A percentile compares a stretch with the other conserved stretches of the same genome.
Conservation (phyloP, 2,888 invertebrate species). For the Drosophila mulleri region DNA sequence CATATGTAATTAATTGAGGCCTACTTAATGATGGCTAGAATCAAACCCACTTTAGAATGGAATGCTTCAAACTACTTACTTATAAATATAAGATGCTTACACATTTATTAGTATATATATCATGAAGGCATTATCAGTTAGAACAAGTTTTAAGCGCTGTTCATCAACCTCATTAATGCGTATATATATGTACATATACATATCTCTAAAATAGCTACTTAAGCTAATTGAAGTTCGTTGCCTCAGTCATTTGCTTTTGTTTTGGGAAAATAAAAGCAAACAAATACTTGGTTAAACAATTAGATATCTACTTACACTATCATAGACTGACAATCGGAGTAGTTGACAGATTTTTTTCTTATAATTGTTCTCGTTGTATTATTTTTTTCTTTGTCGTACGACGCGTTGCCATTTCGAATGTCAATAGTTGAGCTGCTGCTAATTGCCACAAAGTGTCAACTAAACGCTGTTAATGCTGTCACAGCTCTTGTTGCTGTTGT, state of each 20-base stretch:
- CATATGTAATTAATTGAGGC: neutral
- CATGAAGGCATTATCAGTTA: neutral
- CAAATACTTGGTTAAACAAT: neutral
- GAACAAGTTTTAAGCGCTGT: neutral
- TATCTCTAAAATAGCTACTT: neutral
- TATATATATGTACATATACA: neutral
- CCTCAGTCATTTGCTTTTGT: slow-evolving; percentile 37
- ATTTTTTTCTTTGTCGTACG: slow-evolving; percentile 7
- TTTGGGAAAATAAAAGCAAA: neutral
- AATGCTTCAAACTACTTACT: neutral
- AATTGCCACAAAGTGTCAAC: slow-evolving; percentile 71
- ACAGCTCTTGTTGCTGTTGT: neutral
- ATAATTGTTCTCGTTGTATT: neutral
- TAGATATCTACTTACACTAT: slow-evolving; percentile 5
- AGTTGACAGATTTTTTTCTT: slow-evolving; percentile 9
- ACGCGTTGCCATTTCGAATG: slow-evolving; percentile 43
- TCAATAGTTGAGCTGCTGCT: slow-evolving; percentile 46
- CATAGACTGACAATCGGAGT: slow-evolving; percentile 22
- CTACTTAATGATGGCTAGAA: neutral
- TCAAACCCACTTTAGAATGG: neutral
- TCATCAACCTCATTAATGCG: neutral
- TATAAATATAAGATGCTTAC: neutral
- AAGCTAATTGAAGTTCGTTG: slow-evolving; percentile 40
- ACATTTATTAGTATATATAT: neutral
- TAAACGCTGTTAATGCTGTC: slow-evolving; percentile 37